Evolutionary conservation across 1,140 invertebrate genomes (phyloP).

Genomic region (Drosophila parvula): DNA sequence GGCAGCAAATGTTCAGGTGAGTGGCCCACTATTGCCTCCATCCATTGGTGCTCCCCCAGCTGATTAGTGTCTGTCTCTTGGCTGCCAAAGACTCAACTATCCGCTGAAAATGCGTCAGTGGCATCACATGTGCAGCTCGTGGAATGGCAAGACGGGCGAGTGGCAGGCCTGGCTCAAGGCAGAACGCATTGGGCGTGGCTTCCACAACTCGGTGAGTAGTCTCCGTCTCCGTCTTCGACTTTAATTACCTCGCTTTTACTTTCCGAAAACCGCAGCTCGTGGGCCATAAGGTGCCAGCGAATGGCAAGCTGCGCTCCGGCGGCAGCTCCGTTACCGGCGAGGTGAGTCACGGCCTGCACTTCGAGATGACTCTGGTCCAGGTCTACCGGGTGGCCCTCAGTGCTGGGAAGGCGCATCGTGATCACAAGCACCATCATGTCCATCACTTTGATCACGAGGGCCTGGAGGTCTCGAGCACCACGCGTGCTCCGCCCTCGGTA

Average conservation of each 20-base stretch:
- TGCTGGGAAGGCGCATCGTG: constrained; percentile 92
- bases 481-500: constrained; percentile 85
- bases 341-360: constrained; percentile 88
- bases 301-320: constrained; percentile 89
- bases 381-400: constrained; percentile 91
- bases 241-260: constrained; percentile 34
- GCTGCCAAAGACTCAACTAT: constrained; percentile 88
- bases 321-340: constrained; percentile 87
- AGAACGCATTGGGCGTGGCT: constrained; percentile 91
- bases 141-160: constrained; percentile 93
- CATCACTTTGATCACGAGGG: constrained; percentile 91
- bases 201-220: constrained; percentile 91
- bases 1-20: constrained; percentile 89
- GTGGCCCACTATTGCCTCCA: constrained; percentile 14
- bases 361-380: constrained; percentile 91
- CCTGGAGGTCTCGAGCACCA: constrained; percentile 85
- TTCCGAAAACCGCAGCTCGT: constrained; percentile 86
- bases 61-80: constrained; percentile 7
- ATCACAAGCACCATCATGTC: constrained; percentile 93
- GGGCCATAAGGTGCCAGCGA: constrained; percentile 90
- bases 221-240: background rate
- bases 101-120: constrained; percentile 91
- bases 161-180: constrained; percentile 94
- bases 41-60: background rate
- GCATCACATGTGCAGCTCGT: constrained; percentile 93